phyloP scores from a whole-genome alignment of 2,888 invertebrate genomes.

The Aphidius colemani region DNA sequence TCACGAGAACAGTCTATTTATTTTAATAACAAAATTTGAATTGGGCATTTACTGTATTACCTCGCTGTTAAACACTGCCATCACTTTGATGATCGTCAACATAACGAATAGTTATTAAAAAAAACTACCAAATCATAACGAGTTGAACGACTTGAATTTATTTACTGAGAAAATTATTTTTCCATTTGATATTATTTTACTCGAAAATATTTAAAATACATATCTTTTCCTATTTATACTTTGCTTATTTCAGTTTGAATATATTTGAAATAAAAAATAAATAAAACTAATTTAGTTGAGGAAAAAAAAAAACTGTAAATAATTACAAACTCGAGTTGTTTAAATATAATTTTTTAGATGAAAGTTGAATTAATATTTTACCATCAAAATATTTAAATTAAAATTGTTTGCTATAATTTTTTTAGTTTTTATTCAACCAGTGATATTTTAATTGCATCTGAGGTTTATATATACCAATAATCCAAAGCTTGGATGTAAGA shows the following conservation, averaged over 20 bases:
- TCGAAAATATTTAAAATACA: no score
- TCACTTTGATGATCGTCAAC: neutral
- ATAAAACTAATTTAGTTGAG: no score
- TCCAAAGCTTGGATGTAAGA: no score
- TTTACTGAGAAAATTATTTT: no score
- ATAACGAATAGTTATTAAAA: neutral
- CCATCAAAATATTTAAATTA: neutral
- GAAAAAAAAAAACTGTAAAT: no score
- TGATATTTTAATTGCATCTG: constrained; percentile 40
- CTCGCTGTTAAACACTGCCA: neutral
- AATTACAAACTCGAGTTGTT: neutral
- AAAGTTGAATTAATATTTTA: neutral
- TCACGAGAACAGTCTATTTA: constrained; percentile 25
- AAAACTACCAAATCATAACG: no score
- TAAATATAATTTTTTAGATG: neutral
- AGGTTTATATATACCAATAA: no score
- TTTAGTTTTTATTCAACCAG: constrained; percentile 37
- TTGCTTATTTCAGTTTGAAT: no score
- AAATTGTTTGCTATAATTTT: constrained; percentile 18
- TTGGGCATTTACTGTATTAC: neutral
- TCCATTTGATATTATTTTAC: no score
- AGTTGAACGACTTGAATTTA: no score
- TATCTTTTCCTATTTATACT: no score
- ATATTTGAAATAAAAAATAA: no score
- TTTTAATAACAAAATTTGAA: constrained; percentile 23